Evolutionary conservation across 1,140 invertebrate genomes (phyloP).

Genomic region (Heliconius himera): DNA sequence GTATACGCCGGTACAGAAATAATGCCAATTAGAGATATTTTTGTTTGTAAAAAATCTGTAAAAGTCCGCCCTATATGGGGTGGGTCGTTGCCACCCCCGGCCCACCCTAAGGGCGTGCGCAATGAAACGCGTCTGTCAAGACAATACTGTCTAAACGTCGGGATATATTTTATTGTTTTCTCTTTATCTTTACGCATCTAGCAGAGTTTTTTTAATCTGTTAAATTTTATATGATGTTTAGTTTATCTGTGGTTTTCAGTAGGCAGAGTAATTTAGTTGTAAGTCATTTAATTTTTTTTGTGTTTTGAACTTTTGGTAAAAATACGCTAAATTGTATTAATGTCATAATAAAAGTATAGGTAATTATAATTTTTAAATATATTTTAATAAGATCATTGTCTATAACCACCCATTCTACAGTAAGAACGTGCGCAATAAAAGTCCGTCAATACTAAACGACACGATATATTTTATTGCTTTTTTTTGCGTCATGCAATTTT

Average conservation of each 20-base stretch:
- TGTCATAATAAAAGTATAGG: too few species aligned
- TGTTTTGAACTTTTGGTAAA: too few species aligned
- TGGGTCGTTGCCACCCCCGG: conserved; percentile 20
- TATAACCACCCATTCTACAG: too few species aligned
- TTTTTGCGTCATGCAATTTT: too few species aligned
- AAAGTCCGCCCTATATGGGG: conserved; percentile 36
- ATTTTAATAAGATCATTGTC: too few species aligned
- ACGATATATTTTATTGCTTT: too few species aligned
- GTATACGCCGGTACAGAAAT: conserved; percentile 24
- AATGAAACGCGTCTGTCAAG: conserved; percentile 23
- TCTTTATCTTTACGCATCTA: neutral
- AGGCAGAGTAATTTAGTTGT: neutral
- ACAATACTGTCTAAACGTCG: conserved; percentile 23
- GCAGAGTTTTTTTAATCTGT: neutral
- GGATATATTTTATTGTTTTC: neutral
- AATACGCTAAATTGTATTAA: too few species aligned
- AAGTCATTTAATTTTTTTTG: neutral
- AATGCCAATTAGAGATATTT: conserved; percentile 45
- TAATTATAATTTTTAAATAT: too few species aligned
- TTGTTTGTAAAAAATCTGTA: conserved; percentile 35
- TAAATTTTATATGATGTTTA: neutral
- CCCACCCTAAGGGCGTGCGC: conserved; percentile 29
- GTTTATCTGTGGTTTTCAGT: neutral
- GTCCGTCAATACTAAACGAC: too few species aligned
- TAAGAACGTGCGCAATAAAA: too few species aligned